Evolutionary conservation across 1,140 invertebrate genomes (phyloP), one percentile per base, ranked within the genome.

Genomic region (Lepidurus apus): DNA sequence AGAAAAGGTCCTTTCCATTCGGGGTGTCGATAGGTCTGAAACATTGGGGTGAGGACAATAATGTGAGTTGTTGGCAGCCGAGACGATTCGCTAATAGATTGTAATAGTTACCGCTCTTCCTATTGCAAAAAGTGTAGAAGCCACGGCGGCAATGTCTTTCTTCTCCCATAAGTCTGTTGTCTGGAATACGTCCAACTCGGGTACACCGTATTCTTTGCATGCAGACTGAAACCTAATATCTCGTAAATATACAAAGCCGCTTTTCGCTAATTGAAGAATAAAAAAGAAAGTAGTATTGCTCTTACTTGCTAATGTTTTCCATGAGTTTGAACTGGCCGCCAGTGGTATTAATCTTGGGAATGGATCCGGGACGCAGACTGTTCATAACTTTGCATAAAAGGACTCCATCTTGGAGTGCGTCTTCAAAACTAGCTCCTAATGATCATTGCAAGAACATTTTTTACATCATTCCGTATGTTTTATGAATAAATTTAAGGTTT

Each of bases 251-350:
- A 43, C 53, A 10, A 78, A 42, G 44, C 0, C 26, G 73, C 9
- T 34, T 78, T 42, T 13, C 24, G 24, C 73, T 42, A 78, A 13
- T 73, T 44, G 24, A 21, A 47, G 17, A 43, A 43, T 42, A 26
- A 13, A 21, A 4, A 44, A 34, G 74, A 45, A 43, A 42, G 44
- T 42, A 78, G 11, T 7, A 45, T 11, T 42, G 42, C 73, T 85
- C 89, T 88, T 86, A 92, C 91, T 91, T 91, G 87, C 93, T 94
- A 84, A 96, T 93, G 88, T 97, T 97, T 87, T 97, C 95, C 94
- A 97, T 96, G 89, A 97, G 91, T 84, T 95, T 96, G 90, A 97
- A 97, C 83, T 95, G 93, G 83, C 93, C 92, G 78, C 94, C 95
- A 79, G 91, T 91, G 78, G 89, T 90, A 89, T 96, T 95, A 86